These are phyloP conservation scores for Xenentodon cancila DNA, from an alignment of 2,797 vertebrate species.

Conservation along the genomic window DNA sequence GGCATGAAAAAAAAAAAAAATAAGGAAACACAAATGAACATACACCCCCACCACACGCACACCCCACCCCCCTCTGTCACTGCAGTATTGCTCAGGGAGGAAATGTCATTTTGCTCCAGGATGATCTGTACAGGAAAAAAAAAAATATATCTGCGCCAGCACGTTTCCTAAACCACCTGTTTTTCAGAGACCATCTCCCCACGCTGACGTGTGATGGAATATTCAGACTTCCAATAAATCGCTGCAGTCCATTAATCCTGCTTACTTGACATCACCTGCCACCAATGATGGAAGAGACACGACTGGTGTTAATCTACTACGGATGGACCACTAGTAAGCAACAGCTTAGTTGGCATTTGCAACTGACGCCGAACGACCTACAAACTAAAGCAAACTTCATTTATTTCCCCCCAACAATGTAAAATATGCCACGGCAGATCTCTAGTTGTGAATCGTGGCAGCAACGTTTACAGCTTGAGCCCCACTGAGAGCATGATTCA, in stretches of 20 bases:
- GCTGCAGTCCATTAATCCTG: slow-evolving; percentile 3
- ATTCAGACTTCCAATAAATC: not conserved
- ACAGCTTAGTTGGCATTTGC: not conserved
- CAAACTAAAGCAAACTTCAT: slow-evolving; percentile 52
- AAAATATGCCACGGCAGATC: slow-evolving; percentile 20
- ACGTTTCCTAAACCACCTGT: slow-evolving; percentile 70
- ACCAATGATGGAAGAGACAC: not conserved
- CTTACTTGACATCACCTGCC: not conserved
- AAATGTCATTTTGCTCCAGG: slow-evolving; percentile 38
- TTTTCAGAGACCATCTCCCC: slow-evolving; percentile 29
- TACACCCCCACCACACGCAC: not conserved
- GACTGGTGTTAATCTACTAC: not conserved
- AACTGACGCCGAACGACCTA: not conserved
- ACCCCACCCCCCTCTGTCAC: slow-evolving; percentile 30
- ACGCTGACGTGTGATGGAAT: not conserved
- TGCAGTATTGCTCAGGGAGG: slow-evolving; percentile 46
- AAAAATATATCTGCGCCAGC: slow-evolving; percentile 12
- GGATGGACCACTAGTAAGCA: not conserved
- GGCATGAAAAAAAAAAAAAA: slow-evolving; percentile 55
- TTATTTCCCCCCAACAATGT: not conserved
- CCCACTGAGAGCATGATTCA: slow-evolving; percentile 3
- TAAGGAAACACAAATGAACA: slow-evolving; percentile 3
- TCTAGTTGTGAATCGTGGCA: too few relatives aligned
- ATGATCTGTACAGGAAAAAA: slow-evolving; percentile 25
- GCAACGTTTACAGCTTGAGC: not conserved